phyloP scores from a whole-genome alignment of 2,797 vertebrate genomes.

The Kryptopterus vitreolus region DNA sequence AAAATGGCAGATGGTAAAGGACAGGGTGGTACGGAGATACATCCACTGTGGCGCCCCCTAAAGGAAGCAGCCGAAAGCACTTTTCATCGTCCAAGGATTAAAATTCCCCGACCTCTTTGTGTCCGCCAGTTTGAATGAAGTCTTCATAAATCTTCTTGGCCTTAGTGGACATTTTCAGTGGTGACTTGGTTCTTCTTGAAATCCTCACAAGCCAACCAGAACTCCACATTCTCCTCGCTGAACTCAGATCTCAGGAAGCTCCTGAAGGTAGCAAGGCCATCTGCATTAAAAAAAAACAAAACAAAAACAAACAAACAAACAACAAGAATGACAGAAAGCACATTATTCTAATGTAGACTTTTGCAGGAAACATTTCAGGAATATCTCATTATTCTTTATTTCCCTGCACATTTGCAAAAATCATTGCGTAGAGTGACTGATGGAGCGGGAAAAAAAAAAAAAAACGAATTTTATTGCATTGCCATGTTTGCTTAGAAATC shows the following conservation, averaged over 20 bases:
- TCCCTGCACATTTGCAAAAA: not conserved
- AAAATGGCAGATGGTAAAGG: too few relatives aligned
- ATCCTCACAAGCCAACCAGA: conserved; percentile 93
- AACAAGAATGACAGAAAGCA: conserved; percentile 29
- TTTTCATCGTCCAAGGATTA: not conserved
- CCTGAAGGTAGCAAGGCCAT: conserved; percentile 84
- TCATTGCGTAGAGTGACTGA: not conserved
- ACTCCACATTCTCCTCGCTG: conserved; percentile 94
- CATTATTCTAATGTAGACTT: not conserved
- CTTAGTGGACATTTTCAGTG: conserved; percentile 80
- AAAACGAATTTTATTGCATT: not conserved
- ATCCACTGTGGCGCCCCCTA: too few relatives aligned
- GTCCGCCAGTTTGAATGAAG: conserved; percentile 91
- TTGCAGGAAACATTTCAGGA: not conserved
- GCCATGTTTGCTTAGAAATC: not conserved
- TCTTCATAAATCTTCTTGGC: conserved; percentile 94
- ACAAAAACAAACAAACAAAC: too few relatives aligned
- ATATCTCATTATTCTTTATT: not conserved
- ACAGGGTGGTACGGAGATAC: too few relatives aligned
- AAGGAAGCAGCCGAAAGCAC: too few relatives aligned
- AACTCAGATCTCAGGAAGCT: conserved; percentile 94
- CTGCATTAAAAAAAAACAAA: conserved; percentile 69
- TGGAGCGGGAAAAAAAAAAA: not conserved
- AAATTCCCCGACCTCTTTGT: conserved; percentile 85
- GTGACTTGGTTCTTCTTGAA: conserved; percentile 89